Base-by-base conservation (phyloP, 1,140 invertebrate species). In the Rhopalosiphum padi region DNA sequence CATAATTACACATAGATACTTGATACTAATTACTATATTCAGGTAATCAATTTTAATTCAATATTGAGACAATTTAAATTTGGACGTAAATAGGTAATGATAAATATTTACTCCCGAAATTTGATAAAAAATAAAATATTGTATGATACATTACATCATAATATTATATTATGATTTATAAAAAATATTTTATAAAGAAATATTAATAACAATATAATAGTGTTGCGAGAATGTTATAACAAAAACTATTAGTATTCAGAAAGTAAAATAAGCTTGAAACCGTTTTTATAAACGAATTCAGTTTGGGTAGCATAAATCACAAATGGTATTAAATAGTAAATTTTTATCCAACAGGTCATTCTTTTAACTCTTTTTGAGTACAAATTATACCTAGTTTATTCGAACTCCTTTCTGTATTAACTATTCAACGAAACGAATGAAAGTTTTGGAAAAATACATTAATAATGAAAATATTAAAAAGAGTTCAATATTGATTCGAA, bases 341-440 rank as follows among this genome's bases (percentile, higher is more conserved):
- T 43, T 37, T 43, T 37, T 48, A 91, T 82, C 68, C 90, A 91
- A 91, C 90, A 82, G 90, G 90, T 91, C 11, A 60, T 55, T 89
- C 48, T 37, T 23, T 37, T 41, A 89, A 41, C 48, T 89, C 53
- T 35, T 55, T 53, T 53, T 43, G 0, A 46, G 46, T 46, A 43
- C 37, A 77, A 37, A 55, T 23, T n/a, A 55, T 53, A 35, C 35
- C 15, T n/a, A 68, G 11, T 88, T 35, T 88, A 35, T 88, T 5
- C 18, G 25, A 89, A 53, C 23, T 21, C 21, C 6, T 89, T 53
- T 89, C 1, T 30, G 53, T 41, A 60, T n/a, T 23, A 83, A 22
- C 41, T 83, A 83, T 23, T 37, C 15, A 51, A 37, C 35, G 37
- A 11, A 25, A 2, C 7, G 3, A 41, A 41, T 9, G 22, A 41